Base-by-base conservation (phyloP, 2,113 vertebrate genomes). In the Perca schrenkii region DNA sequence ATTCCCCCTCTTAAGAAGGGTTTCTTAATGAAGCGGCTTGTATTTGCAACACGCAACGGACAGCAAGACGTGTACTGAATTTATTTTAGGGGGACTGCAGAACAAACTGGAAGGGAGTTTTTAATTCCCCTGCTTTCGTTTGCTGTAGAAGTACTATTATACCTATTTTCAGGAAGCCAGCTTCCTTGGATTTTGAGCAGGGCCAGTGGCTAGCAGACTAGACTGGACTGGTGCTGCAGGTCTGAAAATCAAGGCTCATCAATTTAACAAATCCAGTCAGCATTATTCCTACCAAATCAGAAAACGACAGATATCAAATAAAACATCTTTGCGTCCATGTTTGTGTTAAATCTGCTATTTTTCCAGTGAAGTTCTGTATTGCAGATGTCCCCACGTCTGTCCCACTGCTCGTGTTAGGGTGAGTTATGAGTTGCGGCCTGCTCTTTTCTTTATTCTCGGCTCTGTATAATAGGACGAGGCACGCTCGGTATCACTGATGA, bases 191-290 rank as follows among this genome's bases (percentile, higher is more conserved):
- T 62, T 67, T 60, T 65, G 22, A 86, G 36, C 53, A 13, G 31
- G 36, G 61, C 49, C 54, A 63, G 66, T 57, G 75, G 62, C 79
- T 83, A 68, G 67, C 21, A 19, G 12, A 21, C 71, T 10, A 61
- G 60, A 60, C 65, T 36, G 65, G 52, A 66, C 72, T 63, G 52
- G 69, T 67, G 66, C 71, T 54, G 77, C 67, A 71, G 65, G 3
- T 50, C 15, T 63, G 34, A 69, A 17, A 14, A 28, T 50, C 10
- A 34, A 34, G 34, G 34, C 1, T 6, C 34, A 34, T 43, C 3
- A 8, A 19, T 66, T 28, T 3, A 8, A 50, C 8, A 4, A 54
- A 54, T 53, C 12, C 12, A 8, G 31, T 62, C 25, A 4, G 8
- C 6, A n/a, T 34, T 36, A 22, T 12, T 40, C 46, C n/a, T 13